phyloP scores from a whole-genome alignment of 2,113 vertebrate genomes.

The Nothoprocta perdicaria region DNA sequence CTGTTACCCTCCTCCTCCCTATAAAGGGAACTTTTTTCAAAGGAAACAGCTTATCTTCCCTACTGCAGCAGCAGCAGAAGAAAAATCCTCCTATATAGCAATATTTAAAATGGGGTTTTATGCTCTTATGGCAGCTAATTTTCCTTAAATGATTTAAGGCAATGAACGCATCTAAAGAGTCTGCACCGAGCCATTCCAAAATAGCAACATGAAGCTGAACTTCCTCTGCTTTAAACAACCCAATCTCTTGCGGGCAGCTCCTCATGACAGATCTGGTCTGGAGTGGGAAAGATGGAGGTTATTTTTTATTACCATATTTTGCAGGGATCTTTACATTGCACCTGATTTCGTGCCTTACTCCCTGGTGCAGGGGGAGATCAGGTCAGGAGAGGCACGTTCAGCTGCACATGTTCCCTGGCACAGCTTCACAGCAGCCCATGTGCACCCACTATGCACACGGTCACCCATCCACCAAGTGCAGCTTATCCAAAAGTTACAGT shows the following conservation, averaged over 20 bases:
- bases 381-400: background rate
- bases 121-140: constrained; percentile 82
- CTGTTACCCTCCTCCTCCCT: background rate
- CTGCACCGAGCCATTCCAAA: constrained; percentile 69
- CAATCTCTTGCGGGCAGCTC: background rate
- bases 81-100: constrained; percentile 59
- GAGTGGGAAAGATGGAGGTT: background rate
- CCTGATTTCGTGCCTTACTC: background rate
- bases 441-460: background rate
- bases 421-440: background rate
- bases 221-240: constrained; percentile 3
- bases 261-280: background rate
- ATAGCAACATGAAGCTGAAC: constrained; percentile 5
- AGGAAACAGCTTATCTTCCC: constrained; percentile 71
- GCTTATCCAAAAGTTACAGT: background rate
- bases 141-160: constrained; percentile 81
- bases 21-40: constrained; percentile 47
- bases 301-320: background rate
- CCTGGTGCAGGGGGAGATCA: background rate
- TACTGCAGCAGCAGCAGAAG: constrained; percentile 55
- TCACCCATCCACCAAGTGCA: background rate
- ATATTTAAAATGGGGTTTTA: constrained; percentile 68
- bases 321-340: background rate
- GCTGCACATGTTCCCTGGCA: background rate
- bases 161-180: constrained; percentile 69